phyloP scores from a whole-genome alignment of 2,888 invertebrate species.

The Pachliopta kotzebuea region DNA sequence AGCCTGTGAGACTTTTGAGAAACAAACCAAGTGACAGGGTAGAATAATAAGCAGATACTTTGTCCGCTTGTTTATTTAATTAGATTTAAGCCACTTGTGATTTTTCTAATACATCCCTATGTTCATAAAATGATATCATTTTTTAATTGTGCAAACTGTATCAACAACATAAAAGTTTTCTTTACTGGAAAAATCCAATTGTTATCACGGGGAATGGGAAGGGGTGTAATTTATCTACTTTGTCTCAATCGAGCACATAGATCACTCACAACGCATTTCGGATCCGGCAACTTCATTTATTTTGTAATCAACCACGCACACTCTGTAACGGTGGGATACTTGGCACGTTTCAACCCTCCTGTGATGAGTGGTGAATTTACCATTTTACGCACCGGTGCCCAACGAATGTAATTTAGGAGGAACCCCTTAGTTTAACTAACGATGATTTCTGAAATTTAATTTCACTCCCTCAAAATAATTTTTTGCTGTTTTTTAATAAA shows the following conservation, averaged over 20 bases:
- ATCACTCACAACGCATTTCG: conserved; percentile 1
- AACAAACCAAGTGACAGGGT: conserved; percentile 44
- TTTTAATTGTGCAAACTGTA: not conserved
- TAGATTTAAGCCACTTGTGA: not conserved
- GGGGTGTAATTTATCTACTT: not conserved
- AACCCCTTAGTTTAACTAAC: conserved; percentile 20
- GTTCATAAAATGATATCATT: not conserved
- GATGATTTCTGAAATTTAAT: conserved; percentile 20
- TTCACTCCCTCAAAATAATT: not conserved
- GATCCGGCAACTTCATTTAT: conserved; percentile 18
- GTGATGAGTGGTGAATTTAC: conserved; percentile 22
- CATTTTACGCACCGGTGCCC: conserved; percentile 27
- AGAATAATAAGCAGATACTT: conserved; percentile 62
- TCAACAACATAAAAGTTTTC: not conserved
- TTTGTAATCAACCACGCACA: conserved; percentile 20
- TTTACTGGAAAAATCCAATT: not conserved
- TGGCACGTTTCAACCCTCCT: conserved; percentile 24
- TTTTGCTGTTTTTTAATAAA: not conserved
- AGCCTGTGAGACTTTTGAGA: conserved; percentile 57
- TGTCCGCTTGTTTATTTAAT: conserved; percentile 44
- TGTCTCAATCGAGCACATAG: not conserved
- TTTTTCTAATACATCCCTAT: not conserved
- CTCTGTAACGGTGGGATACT: conserved; percentile 20
- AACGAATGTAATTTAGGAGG: conserved; percentile 16
- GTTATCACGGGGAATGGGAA: not conserved